phyloP scores from a whole-genome alignment of 2,888 invertebrate genomes.

The Gortyna flavago region DNA sequence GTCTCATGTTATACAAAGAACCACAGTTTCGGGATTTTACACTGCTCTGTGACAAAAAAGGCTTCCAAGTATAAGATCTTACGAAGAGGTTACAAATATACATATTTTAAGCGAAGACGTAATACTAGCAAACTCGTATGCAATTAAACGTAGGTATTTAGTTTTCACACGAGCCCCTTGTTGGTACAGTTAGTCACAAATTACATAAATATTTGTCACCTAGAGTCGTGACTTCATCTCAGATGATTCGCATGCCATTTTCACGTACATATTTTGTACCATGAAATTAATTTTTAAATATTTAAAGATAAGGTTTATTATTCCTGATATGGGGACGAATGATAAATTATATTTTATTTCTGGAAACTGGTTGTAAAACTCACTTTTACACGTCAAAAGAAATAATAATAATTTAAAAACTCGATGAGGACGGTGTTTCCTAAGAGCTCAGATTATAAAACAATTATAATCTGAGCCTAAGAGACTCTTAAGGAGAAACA shows the following conservation, averaged over 20 bases:
- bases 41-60: neutral
- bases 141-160: conserved; percentile 36
- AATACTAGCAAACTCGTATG: conserved; percentile 25
- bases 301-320: neutral
- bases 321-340: neutral
- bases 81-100: conserved; percentile 11
- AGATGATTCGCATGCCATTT: conserved; percentile 62
- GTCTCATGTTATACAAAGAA: neutral
- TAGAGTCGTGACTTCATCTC: conserved; percentile 73
- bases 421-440: neutral
- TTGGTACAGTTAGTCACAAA: conserved; percentile 71
- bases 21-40: neutral
- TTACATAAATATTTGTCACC: conserved; percentile 78
- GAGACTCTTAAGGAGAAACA: neutral
- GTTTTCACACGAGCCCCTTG: conserved; percentile 50
- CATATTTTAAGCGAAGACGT: conserved; percentile 40
- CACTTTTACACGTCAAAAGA: neutral
- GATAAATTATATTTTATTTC: neutral
- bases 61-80: neutral
- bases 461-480: too few relatives aligned
- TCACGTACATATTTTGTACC: conserved; percentile 31
- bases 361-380: neutral
- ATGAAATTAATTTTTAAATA: conserved; percentile 18
- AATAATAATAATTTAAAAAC: neutral
- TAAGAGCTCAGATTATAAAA: too few relatives aligned